Percentiles rank a stretch among this genome's conserved stretches.
phyloP scores from a whole-genome alignment of 2,888 invertebrate genomes.

The Poecilus cupreus region DNA sequence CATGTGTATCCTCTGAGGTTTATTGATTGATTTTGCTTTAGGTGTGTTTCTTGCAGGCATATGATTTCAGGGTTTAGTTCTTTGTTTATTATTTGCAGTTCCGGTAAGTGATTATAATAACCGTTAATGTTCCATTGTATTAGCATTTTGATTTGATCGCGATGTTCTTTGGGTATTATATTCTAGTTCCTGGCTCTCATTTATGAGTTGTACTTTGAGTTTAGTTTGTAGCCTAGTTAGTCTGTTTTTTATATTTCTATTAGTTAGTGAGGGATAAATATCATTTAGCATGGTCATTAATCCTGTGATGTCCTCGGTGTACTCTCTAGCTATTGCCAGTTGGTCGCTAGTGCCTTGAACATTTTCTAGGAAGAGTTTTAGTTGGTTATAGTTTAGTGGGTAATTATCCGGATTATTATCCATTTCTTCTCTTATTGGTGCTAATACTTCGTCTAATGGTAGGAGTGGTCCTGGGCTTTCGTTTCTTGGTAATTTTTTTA shows the following conservation, averaged over 20 bases:
- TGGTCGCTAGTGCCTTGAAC: no score
- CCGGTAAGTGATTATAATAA: constrained; percentile 46
- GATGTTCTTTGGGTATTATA: no score
- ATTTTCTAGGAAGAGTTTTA: no score
- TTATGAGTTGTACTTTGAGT: not conserved
- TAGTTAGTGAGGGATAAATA: constrained; percentile 24
- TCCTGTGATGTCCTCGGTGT: constrained; percentile 30
- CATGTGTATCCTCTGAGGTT: constrained; percentile 51
- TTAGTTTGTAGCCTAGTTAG: constrained; percentile 35
- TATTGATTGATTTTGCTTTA: constrained; percentile 42
- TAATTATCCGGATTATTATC: no score
- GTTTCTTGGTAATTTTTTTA: not conserved
- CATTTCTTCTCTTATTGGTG: not conserved
- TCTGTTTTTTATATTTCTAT: constrained; percentile 40
- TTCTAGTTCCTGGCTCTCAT: not conserved
- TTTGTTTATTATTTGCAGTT: constrained; percentile 59
- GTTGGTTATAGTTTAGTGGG: no score
- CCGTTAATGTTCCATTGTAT: constrained; percentile 63
- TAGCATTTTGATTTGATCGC: no score
- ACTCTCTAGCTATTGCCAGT: no score
- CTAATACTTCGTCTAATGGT: not conserved
- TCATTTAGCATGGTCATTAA: constrained; percentile 32
- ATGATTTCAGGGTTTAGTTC: constrained; percentile 49
- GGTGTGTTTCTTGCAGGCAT: constrained; percentile 63
- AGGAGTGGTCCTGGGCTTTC: not conserved